Evolutionary conservation across 2,797 vertebrate genomes (phyloP).

Genomic region (Limnodromus scolopaceus): DNA sequence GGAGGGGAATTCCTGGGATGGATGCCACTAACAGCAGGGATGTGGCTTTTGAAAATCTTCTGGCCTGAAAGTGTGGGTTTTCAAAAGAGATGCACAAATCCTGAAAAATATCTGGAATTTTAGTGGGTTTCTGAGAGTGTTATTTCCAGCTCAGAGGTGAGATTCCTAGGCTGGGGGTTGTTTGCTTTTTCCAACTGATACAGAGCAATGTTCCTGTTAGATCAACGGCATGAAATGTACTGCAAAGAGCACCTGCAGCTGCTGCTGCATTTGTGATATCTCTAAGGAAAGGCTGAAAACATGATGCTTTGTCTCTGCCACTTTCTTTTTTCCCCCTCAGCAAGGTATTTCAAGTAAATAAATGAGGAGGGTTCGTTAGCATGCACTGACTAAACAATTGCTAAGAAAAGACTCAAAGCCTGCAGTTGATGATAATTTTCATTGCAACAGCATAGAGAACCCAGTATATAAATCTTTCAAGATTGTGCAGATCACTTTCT

Average conservation of each 20-base stretch:
- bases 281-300: neutral
- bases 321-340: neutral
- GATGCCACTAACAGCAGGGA: neutral
- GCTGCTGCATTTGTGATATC: neutral
- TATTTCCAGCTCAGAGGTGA: neutral
- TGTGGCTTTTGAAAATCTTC: neutral
- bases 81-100: neutral
- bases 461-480: neutral
- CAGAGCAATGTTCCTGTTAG: neutral
- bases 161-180: neutral
- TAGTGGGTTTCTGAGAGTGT: neutral
- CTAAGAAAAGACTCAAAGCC: neutral
- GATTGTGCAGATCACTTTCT: neutral
- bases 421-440: neutral
- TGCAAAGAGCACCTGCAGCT: neutral
- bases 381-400: neutral
- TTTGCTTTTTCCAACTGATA: neutral
- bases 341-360: slow-evolving; percentile 19
- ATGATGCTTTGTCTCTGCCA: neutral
- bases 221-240: neutral
- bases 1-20: neutral
- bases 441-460: neutral
- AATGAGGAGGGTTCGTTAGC: neutral
- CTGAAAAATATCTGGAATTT: neutral
- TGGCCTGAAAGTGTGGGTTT: neutral